Base-by-base conservation (phyloP, 1,140 invertebrate genomes). In the Tetragonula clypearis region DNA sequence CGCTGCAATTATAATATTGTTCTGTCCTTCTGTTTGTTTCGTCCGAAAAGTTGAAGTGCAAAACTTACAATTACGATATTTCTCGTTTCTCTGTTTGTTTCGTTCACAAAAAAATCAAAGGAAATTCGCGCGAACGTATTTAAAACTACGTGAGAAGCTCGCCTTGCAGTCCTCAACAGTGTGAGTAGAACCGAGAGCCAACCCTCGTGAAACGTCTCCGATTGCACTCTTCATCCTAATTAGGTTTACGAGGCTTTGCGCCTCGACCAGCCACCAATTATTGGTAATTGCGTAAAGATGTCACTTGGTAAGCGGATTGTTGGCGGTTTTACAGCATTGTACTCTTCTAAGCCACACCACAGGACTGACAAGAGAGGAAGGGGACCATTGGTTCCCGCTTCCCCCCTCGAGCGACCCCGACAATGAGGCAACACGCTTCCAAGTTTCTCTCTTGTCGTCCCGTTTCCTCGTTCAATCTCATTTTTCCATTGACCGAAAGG, bases 201-300 rank as follows among this genome's bases (percentile, higher is more conserved):
- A 41, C 86, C 89, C 86, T 85, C 79, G 66, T 58, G 65, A 23
- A 82, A 49, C 84, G 82, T 91, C 86, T 90, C 88, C 86, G 75
- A 92, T 92, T 91, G 90, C 88, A 92, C 91, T 93, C 91, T 93
- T 92, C 79, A 84, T 88, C 86, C 92, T 94, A 94, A 93, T 93
- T 92, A 93, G 91, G 92, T 92, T 92, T 93, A 84, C 88, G 88
- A 89, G 87, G 92, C 89, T 93, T 88, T 89, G 90, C 77, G 90
- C 80, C 74, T 82, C 86, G 79, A 86, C 87, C 71, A 78, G 79
- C 80, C 92, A 92, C 94, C 94, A 95, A 95, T 95, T 95, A 95
- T 92, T 88, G 92, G 89, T 94, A 95, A 94, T 95, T 95, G 94
- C 93, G 94, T 94, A 95, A 94, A 95, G 94, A 95, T 94, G 94